phyloP scores from a whole-genome alignment of 2,113 vertebrate species.

The Struthio camelus region DNA sequence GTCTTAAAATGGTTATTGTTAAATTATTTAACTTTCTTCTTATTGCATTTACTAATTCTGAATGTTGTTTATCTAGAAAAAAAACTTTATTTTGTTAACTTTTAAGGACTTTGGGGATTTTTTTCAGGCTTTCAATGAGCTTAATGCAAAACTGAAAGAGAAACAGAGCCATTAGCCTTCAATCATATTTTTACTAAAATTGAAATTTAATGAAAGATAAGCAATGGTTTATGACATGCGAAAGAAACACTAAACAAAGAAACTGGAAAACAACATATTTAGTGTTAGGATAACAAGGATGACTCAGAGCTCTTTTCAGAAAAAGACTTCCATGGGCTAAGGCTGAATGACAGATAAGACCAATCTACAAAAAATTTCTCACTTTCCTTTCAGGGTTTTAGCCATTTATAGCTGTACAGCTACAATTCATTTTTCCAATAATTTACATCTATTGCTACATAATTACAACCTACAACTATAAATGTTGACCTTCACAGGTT shows the following conservation, averaged over 20 bases:
- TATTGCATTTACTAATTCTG: background rate
- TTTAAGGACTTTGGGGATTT: background rate
- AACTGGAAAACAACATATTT: background rate
- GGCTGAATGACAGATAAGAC: background rate
- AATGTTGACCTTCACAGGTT: background rate
- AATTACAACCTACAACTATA: background rate
- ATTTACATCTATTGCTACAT: background rate
- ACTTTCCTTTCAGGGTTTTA: background rate
- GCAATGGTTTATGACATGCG: background rate
- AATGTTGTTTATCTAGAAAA: background rate
- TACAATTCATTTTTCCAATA: background rate
- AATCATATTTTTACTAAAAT: background rate
- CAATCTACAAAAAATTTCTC: background rate
- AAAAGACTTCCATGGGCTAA: background rate
- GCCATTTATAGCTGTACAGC: background rate
- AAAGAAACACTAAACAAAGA: background rate
- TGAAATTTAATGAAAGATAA: background rate
- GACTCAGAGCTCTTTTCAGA: background rate
- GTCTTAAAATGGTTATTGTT: background rate
- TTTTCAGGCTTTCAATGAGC: background rate
- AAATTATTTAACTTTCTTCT: background rate
- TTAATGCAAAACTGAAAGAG: background rate
- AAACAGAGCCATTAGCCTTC: background rate
- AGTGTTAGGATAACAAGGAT: background rate
- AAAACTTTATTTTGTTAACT: background rate